Evolutionary conservation across 2,797 vertebrate genomes (phyloP), one percentile per base, ranked within the genome.

Genomic region (Staurois parvus): DNA sequence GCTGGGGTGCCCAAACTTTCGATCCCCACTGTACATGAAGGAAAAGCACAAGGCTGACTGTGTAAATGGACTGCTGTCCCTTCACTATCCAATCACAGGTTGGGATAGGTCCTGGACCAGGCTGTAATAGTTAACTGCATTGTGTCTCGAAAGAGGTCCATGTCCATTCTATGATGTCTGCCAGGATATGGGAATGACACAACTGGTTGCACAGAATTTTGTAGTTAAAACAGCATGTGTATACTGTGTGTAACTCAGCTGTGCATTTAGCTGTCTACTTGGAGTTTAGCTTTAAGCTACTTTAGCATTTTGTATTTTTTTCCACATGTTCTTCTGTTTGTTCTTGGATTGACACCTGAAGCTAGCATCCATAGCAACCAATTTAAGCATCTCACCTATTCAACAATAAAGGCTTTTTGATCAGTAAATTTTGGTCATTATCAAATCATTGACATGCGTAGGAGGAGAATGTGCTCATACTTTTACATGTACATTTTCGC

Each of bases 311-410:
- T 48, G 24, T 52, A 56, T 19, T 52, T 79, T 32, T n/a, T 19
- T n/a, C 29, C 64, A 17, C 37, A 28, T 85, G 62, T 79, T 28
- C 29, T 74, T 85, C 17, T 34, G 48, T 74, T 67, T 74, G 59
- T 37, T 66, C 68, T 26, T 6, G 42, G 76, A 79, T 30, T 84
- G 83, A 32, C 76, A 79, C 56, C 52, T 80, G 19, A 85, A 48
- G 28, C 64, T 7, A 19, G 84, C 79, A 75, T 73, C 84, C 78
- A 85, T 80, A 59, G 84, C 79, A 85, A 85, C 84, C 8, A 30
- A 70, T 81, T 69, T 42, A 45, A n/a, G 45, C 17, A n/a, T 81
- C 72, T 59, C 72, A 45, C 48, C 29, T 70, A 75, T 66, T 28
- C 72, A 81, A 59, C 64, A 76, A 45, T 76, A 70, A 67, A 74